phyloP scores from a whole-genome alignment of 1,140 invertebrate species.

The Pygmarrhopalites habei region DNA sequence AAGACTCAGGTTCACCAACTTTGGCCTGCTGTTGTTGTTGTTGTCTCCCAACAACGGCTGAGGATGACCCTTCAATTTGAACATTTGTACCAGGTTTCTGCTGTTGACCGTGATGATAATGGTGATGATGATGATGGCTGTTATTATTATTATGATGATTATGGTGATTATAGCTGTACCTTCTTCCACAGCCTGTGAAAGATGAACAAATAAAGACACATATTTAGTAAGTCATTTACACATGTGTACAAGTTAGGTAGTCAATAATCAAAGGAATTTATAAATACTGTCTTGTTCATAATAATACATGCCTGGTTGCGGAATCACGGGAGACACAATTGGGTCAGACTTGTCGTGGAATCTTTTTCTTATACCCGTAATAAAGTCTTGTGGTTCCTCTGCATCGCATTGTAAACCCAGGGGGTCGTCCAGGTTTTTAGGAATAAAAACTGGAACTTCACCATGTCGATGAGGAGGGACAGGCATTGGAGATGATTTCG shows the following conservation, averaged over 20 bases:
- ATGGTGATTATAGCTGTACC: slow-evolving; percentile 37
- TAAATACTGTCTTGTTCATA: neutral
- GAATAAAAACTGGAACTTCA: slow-evolving; percentile 82
- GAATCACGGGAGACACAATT: slow-evolving; percentile 67
- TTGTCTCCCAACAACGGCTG: too few relatives aligned
- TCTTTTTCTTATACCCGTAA: slow-evolving; percentile 50
- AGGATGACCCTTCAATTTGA: too few relatives aligned
- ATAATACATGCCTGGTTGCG: slow-evolving; percentile 23
- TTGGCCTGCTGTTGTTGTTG: too few relatives aligned
- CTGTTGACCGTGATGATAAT: slow-evolving; percentile 38
- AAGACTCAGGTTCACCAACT: too few relatives aligned
- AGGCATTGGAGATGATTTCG: slow-evolving; percentile 78
- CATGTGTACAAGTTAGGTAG: too few relatives aligned
- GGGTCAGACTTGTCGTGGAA: slow-evolving; percentile 57
- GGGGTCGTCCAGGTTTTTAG: slow-evolving; percentile 84
- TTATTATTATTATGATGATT: slow-evolving; percentile 40
- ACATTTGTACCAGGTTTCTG: too few relatives aligned
- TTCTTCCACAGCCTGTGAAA: slow-evolving; percentile 40
- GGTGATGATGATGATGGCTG: slow-evolving; percentile 39
- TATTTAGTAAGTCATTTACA: too few relatives aligned
- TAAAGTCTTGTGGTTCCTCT: slow-evolving; percentile 62
- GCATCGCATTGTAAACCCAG: slow-evolving; percentile 74
- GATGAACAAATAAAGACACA: too few relatives aligned
- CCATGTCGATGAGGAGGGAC: slow-evolving; percentile 72
- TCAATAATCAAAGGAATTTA: too few relatives aligned